A percentile compares a stretch with the other conserved stretches of the same genome.
Evolutionary conservation across 2,113 vertebrate species (phyloP).

Genomic region (Pogonocichla stellata): DNA sequence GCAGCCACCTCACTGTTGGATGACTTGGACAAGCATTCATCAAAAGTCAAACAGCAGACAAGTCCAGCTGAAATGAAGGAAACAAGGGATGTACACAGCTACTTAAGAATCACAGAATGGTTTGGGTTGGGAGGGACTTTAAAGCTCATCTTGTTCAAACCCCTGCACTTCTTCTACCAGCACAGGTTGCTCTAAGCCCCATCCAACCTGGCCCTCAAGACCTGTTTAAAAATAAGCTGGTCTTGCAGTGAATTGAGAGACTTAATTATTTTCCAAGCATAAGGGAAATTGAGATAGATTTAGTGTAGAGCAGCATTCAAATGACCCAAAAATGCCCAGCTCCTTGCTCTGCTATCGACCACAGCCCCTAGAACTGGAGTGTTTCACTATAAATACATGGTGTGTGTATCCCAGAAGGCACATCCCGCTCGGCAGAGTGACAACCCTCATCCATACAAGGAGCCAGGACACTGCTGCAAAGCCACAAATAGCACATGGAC

Average conservation of each 20-base stretch:
- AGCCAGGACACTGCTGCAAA: background rate
- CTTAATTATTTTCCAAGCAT: background rate
- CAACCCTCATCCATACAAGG: background rate
- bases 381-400: background rate
- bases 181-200: background rate
- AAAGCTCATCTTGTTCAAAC: background rate
- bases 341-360: background rate
- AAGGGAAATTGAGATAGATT: background rate
- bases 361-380: background rate
- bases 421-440: fast-evolving
- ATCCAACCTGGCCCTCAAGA: background rate
- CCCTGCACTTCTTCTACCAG: background rate
- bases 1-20: background rate
- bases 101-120: background rate
- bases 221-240: background rate
- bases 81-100: background rate
- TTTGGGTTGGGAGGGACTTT: background rate
- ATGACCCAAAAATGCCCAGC: background rate
- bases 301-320: background rate
- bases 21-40: background rate
- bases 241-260: background rate
- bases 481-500: background rate
- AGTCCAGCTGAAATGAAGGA: background rate
- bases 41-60: background rate
- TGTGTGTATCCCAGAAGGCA: background rate